Evolutionary conservation across 2,888 invertebrate genomes (phyloP), one percentile per base, ranked within the genome.

Genomic region (Aproaerema taeniolella): DNA sequence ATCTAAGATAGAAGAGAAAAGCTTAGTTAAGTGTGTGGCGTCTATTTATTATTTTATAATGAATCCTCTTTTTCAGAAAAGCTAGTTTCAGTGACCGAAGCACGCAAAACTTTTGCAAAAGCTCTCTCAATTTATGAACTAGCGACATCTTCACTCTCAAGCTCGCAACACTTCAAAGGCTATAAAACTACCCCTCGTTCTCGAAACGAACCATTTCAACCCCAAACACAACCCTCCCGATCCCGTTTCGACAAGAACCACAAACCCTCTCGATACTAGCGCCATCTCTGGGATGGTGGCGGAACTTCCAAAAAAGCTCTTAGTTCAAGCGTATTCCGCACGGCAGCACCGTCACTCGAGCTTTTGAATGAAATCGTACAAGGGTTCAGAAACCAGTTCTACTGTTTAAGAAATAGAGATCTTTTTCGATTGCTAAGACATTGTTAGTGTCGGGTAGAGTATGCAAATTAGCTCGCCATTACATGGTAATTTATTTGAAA

Each of bases 401-500:
- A 58, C 38, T 1, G 0, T 5, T 2, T 11, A 41, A 16, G 34
- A 39, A 26, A 58, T 61, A 76, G 55, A 66, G 75, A 68, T 61
- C 57, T 49, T 47, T 67, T 73, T 73, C 25, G 61, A 42, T 41
- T 64, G 55, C 42, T 40, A 47, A 50, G 41, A 55, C 46, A 50
- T 45, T 51, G 54, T 56, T 55, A 57, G 53, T 55, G 49, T 61
- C 58, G 65, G 60, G 63, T 69, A 67, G 67, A 77, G 80, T 87
- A 87, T 87, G 87, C 82, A 87, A 87, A 87, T 87, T 76, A 82
- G 74, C 70, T 69, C 67, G 67, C 83, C 75, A 85, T 87, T 87
- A 86, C 82, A 81, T 76, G 79, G 85, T 85, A 85, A 87, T 87
- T 86, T 87, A 87, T 87, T 82, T 86, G 78, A 83, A 83, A 80